phyloP scores from a whole-genome alignment of 2,888 invertebrate species.

The Acanthopleura granulata region DNA sequence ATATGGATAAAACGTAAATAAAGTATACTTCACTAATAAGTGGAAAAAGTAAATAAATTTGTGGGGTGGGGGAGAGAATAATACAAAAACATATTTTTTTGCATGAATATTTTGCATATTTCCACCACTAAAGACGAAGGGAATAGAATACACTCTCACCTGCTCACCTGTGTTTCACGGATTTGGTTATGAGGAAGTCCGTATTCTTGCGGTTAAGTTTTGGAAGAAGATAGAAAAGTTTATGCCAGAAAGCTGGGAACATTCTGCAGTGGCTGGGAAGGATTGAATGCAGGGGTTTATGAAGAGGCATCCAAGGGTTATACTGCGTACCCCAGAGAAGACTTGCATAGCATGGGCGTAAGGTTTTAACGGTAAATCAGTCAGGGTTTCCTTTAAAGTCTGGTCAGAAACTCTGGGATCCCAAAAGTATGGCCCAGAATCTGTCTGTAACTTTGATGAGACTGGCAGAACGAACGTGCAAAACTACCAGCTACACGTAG shows the following conservation, averaged over 20 bases:
- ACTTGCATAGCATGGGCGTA: not conserved
- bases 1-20: no score
- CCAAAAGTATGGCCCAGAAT: not conserved
- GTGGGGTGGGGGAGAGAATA: no score
- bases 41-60: no score
- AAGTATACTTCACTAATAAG: no score
- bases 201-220: no score
- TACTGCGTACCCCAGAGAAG: not conserved
- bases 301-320: not conserved
- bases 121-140: no score
- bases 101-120: no score
- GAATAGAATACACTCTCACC: no score
- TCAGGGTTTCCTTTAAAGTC: not conserved
- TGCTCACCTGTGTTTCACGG: no score
- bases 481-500: constrained; percentile 4
- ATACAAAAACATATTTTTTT: no score
- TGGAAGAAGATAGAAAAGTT: no score
- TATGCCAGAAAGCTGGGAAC: not conserved
- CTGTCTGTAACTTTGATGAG: not conserved
- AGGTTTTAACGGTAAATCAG: not conserved
- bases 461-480: not conserved
- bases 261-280: not conserved
- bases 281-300: not conserved
- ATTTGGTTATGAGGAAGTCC: no score
- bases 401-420: constrained; percentile 7